Evolutionary conservation across 1,140 invertebrate genomes (phyloP).

Genomic region (Andrena cerasifolii): DNA sequence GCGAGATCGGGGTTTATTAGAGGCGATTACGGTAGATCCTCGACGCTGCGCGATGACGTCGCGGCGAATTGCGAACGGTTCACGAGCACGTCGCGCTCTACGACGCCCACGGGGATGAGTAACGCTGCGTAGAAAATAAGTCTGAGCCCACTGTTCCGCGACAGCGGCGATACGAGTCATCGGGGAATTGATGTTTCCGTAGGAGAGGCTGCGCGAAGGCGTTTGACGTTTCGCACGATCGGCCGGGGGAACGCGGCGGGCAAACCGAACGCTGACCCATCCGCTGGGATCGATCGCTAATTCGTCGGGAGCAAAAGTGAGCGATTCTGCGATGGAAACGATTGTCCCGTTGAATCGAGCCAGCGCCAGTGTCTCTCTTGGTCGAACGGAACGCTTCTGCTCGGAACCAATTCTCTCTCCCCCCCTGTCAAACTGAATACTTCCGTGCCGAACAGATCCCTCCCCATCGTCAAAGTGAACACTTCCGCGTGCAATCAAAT

Average conservation of each 20-base stretch:
- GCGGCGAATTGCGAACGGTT: neutral
- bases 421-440: conserved; percentile 9
- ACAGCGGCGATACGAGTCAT: neutral
- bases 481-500: conserved; percentile 42
- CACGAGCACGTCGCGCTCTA: neutral
- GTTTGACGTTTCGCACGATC: neutral
- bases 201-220: neutral
- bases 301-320: neutral
- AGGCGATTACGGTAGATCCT: neutral
- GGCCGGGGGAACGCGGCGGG: neutral
- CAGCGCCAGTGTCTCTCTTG: neutral
- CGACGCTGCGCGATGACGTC: neutral
- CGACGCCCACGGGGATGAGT: conserved; percentile 8
- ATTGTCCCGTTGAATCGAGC: neutral
- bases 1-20: neutral
- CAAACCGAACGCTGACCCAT: too few species aligned
- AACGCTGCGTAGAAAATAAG: conserved; percentile 17
- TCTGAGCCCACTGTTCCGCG: neutral
- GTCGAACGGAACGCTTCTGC: conserved; percentile 16
- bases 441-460: conserved; percentile 18
- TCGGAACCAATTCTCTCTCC: conserved; percentile 16
- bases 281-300: too few species aligned
- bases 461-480: conserved; percentile 30
- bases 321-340: neutral
- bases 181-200: neutral